Base-by-base conservation (phyloP, 2,797 vertebrate genomes). In the Chaetodon trifasciatus region DNA sequence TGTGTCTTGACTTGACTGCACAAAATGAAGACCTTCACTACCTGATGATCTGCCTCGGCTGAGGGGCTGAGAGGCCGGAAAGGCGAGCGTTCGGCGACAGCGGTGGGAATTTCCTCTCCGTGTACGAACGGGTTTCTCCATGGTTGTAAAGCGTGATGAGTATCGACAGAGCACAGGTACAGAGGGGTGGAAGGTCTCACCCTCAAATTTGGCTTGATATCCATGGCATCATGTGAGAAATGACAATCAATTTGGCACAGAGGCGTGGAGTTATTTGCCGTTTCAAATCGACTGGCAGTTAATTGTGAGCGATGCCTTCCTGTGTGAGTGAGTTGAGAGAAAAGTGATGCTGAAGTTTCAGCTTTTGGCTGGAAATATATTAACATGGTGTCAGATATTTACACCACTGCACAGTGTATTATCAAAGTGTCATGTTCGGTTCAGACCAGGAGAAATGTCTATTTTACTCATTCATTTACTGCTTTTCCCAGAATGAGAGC, bases 141-240 rank as follows among this genome's bases (percentile, higher is more conserved):
- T 13, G 55, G 83, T n/a, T 74, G 82, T 71, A 24, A 66, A 75
- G 77, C 23, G n/a, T 37, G 84, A 87, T 88, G 85, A 83, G 82
- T 82, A 79, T 58, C 75, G 81, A 88, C 86, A 61, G 75, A 1
- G 81, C 19, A 9, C 83, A 80, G 70, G 65, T 82, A 81, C 60
- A 32, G 24, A 53, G 32, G 42, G 68, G 70, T n/a, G 61, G 66
- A 68, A 58, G 6, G 52, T 56, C 28, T 67, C 49, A n/a, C 24
- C 68, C 46, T 58, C 56, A 70, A 58, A 75, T 79, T 12, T 37
- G 49, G 47, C 70, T 73, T 58, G 12, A 81, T 58, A 85, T 57
- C 70, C 62, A 0, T 24, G 40, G 66, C 53, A 70, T 76, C 49
- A 0, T 13, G 61, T 56, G 81, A 58, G 77, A 73, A 78, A 81